These are phyloP conservation scores for silkworm (Bombyx mori) DNA, from an alignment of 1,140 invertebrate species.

Conservation along the genomic window DNA sequence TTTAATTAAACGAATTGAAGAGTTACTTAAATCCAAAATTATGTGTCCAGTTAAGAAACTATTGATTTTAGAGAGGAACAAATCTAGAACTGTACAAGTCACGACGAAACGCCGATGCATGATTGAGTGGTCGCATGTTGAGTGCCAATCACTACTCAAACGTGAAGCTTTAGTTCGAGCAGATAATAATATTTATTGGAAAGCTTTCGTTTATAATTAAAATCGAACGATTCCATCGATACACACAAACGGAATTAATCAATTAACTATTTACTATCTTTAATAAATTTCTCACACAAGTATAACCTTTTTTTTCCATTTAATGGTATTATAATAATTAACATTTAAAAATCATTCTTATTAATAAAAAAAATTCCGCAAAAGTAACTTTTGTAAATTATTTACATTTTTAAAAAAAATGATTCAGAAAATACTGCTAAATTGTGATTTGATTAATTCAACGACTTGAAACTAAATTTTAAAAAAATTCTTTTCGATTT, in stretches of 20 bases:
- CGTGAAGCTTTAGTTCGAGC: conserved; percentile 2
- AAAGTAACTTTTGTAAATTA: not conserved
- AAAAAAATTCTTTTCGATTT: too few relatives aligned
- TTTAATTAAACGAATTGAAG: not conserved
- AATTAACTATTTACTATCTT: too few relatives aligned
- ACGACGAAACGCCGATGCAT: conserved; percentile 12
- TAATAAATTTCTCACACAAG: too few relatives aligned
- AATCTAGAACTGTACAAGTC: conserved; percentile 5
- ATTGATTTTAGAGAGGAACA: not conserved
- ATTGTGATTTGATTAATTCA: too few relatives aligned
- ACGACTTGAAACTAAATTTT: too few relatives aligned
- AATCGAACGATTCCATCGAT: too few relatives aligned
- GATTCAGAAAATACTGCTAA: not conserved
- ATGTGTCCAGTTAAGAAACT: not conserved
- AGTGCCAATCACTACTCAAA: conserved; percentile 17
- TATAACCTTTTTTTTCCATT: too few relatives aligned
- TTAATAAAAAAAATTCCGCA: not conserved
- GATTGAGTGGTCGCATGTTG: conserved; percentile 25
- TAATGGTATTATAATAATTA: too few relatives aligned
- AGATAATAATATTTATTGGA: not conserved
- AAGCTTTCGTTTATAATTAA: too few relatives aligned
- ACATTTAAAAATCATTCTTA: too few relatives aligned
- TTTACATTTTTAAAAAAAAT: not conserved
- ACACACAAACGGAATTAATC: too few relatives aligned
- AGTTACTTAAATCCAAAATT: not conserved